These are phyloP conservation scores for Drosophila insularis DNA, from an alignment of 1,140 invertebrate species.

Conservation along the genomic window DNA sequence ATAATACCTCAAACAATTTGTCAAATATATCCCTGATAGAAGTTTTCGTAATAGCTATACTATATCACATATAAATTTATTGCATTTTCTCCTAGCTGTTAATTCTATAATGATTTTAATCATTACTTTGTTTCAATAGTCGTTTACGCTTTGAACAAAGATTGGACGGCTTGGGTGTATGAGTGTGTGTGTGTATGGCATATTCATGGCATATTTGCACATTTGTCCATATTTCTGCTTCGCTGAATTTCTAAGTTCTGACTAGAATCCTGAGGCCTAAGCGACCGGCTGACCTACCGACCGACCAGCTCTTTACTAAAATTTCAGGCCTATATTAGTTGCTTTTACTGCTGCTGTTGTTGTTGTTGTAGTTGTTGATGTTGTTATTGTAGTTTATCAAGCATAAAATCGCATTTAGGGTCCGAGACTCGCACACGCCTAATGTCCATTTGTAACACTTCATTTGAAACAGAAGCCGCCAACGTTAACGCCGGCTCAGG, in stretches of 20 bases:
- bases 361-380: constrained; percentile 34
- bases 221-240: constrained; percentile 79
- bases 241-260: constrained; percentile 34
- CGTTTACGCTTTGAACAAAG: too few relatives aligned
- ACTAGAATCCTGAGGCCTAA: constrained; percentile 23
- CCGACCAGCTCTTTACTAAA: constrained; percentile 12
- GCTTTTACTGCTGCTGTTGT: constrained; percentile 29
- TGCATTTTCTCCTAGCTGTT: too few relatives aligned
- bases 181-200: neutral
- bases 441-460: constrained; percentile 79
- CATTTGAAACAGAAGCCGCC: constrained; percentile 73
- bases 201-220: constrained; percentile 66
- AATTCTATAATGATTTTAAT: too few relatives aligned
- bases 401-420: constrained; percentile 76
- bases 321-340: constrained; percentile 56
- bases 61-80: too few relatives aligned
- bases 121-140: too few relatives aligned
- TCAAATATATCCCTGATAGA: too few relatives aligned
- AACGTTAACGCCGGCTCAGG: neutral
- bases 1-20: too few relatives aligned
- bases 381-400: constrained; percentile 77
- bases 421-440: constrained; percentile 37
- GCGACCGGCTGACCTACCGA: too few relatives aligned
- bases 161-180: neutral
- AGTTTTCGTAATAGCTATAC: too few relatives aligned